Base-by-base conservation (phyloP, 2,797 vertebrate species). In the Poecilia gillii region DNA sequence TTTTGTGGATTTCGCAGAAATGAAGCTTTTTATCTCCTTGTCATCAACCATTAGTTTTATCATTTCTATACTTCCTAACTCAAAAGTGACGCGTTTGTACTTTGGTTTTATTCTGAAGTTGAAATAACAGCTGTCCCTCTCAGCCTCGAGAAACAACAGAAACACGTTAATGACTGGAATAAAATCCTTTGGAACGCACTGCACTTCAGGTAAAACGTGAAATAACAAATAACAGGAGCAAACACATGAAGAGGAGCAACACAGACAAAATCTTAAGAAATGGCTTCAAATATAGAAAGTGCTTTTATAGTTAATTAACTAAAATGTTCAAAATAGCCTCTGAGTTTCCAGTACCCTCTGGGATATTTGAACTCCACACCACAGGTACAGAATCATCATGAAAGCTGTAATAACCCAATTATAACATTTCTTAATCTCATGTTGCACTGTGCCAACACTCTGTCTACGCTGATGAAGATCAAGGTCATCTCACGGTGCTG, bases 1-100 rank as follows among this genome's bases (percentile, higher is more conserved):
- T 31, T 78, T n/a, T 33, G 55, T 51, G n/a, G 77, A 33, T 45
- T 20, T 18, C 18, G 64, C 80, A 5, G 39, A 73, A n/a, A 75
- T 25, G 20, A 41, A 64, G 23, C 23, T 43, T 70, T 70, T 70
- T 68, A 25, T 68, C 39, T 25, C 25, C 9, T 13, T 43, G 39
- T 41, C 62, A 4, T 41, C 4, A 68, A 68, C 33, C 14, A 25
- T 68, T 23, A 68, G 64, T 68, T 23, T 11, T 12, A 68, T 41
- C 9, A 39, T 12, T 41, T 41, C 8, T 12, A 3, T 13, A 25
- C 7, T 68, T 41, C 20, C 2, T 5, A 41, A 68, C 64, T 23
- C 18, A 20, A 41, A 25, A 25, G 39, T 13, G 20, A 68, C 2
- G 3, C 4, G 1, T 20, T 41, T 41, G 7, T 33, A 25, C 8